Evolutionary conservation across 1,140 invertebrate species (phyloP), one percentile per base, ranked within the genome.

Genomic region (Drosophila pandora): DNA sequence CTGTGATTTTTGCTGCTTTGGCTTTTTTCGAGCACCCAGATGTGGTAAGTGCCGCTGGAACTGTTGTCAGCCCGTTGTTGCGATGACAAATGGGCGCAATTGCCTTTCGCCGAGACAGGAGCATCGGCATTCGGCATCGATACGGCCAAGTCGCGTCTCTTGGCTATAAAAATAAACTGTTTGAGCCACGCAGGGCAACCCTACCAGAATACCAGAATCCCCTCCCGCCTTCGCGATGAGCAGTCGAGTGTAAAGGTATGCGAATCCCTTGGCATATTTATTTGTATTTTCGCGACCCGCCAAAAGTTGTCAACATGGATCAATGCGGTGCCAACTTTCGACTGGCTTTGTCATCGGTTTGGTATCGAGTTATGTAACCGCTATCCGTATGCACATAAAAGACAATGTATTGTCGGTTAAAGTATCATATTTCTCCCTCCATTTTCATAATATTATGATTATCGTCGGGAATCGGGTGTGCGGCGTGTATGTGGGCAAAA

Each of bases 71-170:
- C 82, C 58, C 78, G 84, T 78, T 79, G 78, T 78, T 78, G 55
- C 67, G 82, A 87, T 87, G 82, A 87, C 83, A 87, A 88, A 88
- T 87, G 79, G 55, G 75, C 43, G 74, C 83, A 72, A 82, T 82
- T 88, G 78, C 83, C 75, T 81, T 62, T 76, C 77, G 69, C 78
- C 75, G 23, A 73, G 70, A 50, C 37, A 62, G 25, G 34, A 67
- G 50, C 74, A 74, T 74, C 64, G 79, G 78, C 72, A 64, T 73
- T 62, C 34, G 67, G 55, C 79, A 74, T 83, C 76, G 79, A 82
- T 82, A 69, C 73, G 68, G 61, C 67, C 13, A 48, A 77, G 71
- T 82, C 74, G 79, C 72, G 71, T 43, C 72, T 63, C 54, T 49
- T 47, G 80, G 62, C 76, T 76, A 73, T 83, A 76, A 84, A 83